Evolutionary conservation across 2,888 invertebrate genomes (phyloP).

Genomic region (Cyrtodaria siliqua): DNA sequence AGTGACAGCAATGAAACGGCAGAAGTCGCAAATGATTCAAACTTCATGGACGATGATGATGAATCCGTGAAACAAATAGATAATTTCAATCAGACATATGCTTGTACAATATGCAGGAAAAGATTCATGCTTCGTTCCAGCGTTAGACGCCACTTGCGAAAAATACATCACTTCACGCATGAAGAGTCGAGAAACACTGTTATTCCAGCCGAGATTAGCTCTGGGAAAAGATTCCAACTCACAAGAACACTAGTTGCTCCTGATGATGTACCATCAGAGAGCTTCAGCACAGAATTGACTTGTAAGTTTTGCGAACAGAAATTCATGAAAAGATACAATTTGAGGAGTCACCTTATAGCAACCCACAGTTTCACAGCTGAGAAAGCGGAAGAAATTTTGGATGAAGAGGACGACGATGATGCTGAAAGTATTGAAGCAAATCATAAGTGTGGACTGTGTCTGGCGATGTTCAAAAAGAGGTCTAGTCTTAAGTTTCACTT

Average conservation of each 20-base stretch:
- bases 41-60: constrained; percentile 36
- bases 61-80: constrained; percentile 14
- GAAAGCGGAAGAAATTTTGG: constrained; percentile 23
- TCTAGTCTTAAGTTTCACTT: constrained; percentile 32
- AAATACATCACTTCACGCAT: constrained; percentile 12
- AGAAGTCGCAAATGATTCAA: constrained; percentile 13
- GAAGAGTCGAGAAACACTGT: constrained; percentile 10
- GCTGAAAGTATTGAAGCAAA: constrained; percentile 1
- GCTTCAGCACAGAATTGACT: not conserved
- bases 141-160: constrained; percentile 31
- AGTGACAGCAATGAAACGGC: not conserved
- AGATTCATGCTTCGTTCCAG: constrained; percentile 28
- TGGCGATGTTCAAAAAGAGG: constrained; percentile 20
- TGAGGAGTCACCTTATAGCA: constrained; percentile 44
- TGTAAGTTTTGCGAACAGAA: constrained; percentile 48
- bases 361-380: constrained; percentile 29
- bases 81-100: constrained; percentile 11
- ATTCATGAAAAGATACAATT: constrained; percentile 34
- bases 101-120: constrained; percentile 32
- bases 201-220: constrained; percentile 11
- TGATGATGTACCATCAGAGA: not conserved
- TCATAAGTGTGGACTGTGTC: constrained; percentile 47
- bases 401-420: constrained; percentile 2
- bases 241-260: constrained; percentile 8
- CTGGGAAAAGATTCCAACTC: too few relatives aligned